Base-by-base conservation (phyloP, 2,113 vertebrate species). In the Verasper variegatus region DNA sequence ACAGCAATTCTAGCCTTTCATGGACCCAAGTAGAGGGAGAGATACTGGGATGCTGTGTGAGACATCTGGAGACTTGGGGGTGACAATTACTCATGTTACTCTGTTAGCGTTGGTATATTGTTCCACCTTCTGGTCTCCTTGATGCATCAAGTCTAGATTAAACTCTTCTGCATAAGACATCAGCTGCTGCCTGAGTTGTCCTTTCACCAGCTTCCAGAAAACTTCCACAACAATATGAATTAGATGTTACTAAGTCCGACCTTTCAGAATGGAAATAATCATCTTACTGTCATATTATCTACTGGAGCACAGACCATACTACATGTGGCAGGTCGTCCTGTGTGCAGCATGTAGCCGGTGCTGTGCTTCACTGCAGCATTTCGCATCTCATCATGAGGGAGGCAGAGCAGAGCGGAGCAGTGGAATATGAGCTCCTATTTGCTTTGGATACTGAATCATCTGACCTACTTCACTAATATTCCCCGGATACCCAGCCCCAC, bases 381-480 rank as follows among this genome's bases (percentile, higher is more conserved):
- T 51, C 63, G 74, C 70, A 66, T 82, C 67, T 47, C 54, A 45
- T 70, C 75, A 74, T 82, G 56, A 68, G 58, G 64, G 60, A 73
- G 49, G 42, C 78, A 77, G 56, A 70, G 63, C 31, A 67, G 26
- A 83, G 68, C 23, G 54, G 54, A 78, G 70, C 62, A 6, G 70
- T 71, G 84, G 73, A 88, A 89, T 65, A 84, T 65, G 76, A 90
- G 83, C 80, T 86, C 65, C 23, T 92, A 71, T 92, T 91, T 91
- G 83, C 86, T 90, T 86, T 90, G 89, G 86, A 89, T 87, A 89
- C 89, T 59, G 74, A 89, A 86, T 90, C 84, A 81, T 89, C 86
- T 89, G 87, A 92, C 92, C 92, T 85, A 92, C 86, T 91, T 92
- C 87, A 80, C 68, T 75, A 49, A 84, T 81, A 83, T 87, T 82